Evolutionary conservation across 2,797 vertebrate species (phyloP).

Genomic region (Amniataba percoides): DNA sequence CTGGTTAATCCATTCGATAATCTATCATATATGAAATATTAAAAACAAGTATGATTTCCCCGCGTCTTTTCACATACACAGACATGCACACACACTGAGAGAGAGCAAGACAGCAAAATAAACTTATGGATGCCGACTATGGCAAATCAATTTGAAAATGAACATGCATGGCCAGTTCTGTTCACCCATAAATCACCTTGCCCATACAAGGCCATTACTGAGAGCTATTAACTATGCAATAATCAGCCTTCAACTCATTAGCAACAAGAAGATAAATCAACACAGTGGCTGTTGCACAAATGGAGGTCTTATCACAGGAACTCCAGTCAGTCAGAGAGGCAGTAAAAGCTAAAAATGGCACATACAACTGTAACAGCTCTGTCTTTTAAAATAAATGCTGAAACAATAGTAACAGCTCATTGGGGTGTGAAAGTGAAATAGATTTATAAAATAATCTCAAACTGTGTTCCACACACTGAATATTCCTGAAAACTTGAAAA

Average conservation of each 20-base stretch:
- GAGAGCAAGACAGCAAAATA: constrained; percentile 1
- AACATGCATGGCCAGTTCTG: constrained; percentile 45
- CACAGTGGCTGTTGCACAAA: constrained; percentile 44
- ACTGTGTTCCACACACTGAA: not conserved
- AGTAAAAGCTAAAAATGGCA: constrained; percentile 17
- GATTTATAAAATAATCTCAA: not conserved
- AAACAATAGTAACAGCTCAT: constrained; percentile 1
- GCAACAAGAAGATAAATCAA: constrained; percentile 58
- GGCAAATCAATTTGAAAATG: constrained; percentile 73
- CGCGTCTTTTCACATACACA: not conserved
- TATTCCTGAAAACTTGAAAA: too few species aligned
- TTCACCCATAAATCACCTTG: constrained; percentile 69
- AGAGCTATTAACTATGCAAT: constrained; percentile 64
- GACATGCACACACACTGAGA: not conserved
- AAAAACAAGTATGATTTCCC: too few species aligned
- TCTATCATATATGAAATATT: too few species aligned
- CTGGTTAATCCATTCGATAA: too few species aligned
- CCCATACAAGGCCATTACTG: constrained; percentile 62
- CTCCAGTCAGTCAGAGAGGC: constrained; percentile 17
- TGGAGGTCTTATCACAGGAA: constrained; percentile 46
- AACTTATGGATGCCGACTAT: constrained; percentile 34
- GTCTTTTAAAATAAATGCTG: not conserved
- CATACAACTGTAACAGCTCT: not conserved
- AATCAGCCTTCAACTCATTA: constrained; percentile 74
- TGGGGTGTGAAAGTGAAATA: not conserved